A percentile compares a stretch with the other conserved stretches of the same genome.
These are phyloP conservation scores for Sarcophaga bullata DNA, from an alignment of 1,140 invertebrate genomes.

Conservation along the genomic window DNA sequence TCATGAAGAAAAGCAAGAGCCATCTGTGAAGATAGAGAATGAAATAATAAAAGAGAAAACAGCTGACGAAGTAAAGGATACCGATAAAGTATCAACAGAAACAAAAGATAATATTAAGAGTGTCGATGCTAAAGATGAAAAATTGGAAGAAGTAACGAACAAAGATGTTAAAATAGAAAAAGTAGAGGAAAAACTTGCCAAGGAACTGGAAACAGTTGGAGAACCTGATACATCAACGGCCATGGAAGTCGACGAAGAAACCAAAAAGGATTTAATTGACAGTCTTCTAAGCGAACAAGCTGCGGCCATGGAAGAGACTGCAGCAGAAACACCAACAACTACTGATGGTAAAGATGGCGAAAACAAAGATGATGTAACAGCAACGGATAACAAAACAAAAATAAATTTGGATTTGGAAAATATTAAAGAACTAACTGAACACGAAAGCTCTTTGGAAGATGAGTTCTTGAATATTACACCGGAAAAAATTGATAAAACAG, in stretches of 20 bases:
- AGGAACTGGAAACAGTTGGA: not conserved
- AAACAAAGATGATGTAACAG: not conserved
- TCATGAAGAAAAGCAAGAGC: not conserved
- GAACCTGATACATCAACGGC: constrained; percentile 7
- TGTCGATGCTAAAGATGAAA: constrained; percentile 3
- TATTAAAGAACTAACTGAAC: not conserved
- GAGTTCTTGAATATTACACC: constrained; percentile 28
- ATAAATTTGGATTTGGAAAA: not conserved
- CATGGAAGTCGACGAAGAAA: not conserved
- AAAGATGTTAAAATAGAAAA: not conserved
- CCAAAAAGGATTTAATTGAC: not conserved
- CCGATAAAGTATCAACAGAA: not conserved
- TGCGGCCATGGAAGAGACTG: constrained; percentile 42
- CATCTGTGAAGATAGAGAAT: not conserved
- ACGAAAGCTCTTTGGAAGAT: constrained; percentile 2
- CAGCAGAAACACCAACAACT: constrained; percentile 26
- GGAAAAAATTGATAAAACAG: constrained; percentile 33
- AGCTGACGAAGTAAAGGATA: not conserved
- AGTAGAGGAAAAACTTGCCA: not conserved
- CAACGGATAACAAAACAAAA: not conserved
- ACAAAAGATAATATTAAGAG: constrained; percentile 24
- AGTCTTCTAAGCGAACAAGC: not conserved
- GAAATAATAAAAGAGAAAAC: constrained; percentile 31
- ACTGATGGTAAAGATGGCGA: constrained; percentile 30
- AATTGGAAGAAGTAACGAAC: not conserved